A percentile compares a stretch with the other conserved stretches of the same genome.
Conservation (phyloP, 2,888 invertebrate genomes). For the Thelaira solivaga region DNA sequence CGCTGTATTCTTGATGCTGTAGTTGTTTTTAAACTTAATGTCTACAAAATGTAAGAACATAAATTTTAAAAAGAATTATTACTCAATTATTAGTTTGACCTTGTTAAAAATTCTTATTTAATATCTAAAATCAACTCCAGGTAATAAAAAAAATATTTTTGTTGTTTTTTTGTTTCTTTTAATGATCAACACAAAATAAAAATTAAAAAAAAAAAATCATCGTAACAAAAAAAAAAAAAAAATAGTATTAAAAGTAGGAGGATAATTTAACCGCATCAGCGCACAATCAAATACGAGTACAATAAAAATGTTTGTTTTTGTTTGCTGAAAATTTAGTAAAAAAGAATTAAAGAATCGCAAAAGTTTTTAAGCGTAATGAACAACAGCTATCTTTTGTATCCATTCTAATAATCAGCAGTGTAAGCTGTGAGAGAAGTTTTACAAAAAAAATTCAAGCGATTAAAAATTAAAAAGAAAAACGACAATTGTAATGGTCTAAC, state of each 20-base stretch:
- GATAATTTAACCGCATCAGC: slow-evolving; percentile 40
- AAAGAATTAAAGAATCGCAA: background rate
- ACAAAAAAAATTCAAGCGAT: no score
- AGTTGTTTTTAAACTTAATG: background rate
- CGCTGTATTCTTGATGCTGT: background rate
- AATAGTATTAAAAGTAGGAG: no score
- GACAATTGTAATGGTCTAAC: no score
- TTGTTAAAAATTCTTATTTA: slow-evolving; percentile 25
- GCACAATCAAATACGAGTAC: background rate
- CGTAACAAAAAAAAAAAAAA: slow-evolving; percentile 3
- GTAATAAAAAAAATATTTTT: background rate
- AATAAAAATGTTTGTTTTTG: no score
- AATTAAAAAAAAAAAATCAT: background rate
- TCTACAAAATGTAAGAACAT: slow-evolving; percentile 14
- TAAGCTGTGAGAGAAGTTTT: no score
- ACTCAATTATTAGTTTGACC: slow-evolving; percentile 49
- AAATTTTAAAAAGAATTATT: slow-evolving; percentile 44
- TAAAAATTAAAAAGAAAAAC: no score
- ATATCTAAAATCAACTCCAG: background rate
- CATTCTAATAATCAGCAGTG: no score
- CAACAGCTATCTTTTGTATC: no score
- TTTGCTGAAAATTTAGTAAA: background rate
- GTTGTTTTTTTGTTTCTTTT: no score
- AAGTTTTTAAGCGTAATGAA: slow-evolving; percentile 13
- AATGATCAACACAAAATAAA: slow-evolving; percentile 22